A percentile compares a stretch with the other conserved stretches of the same genome.
Conservation (phyloP, 2,797 vertebrate species). For the Lophotriccus pileatus region DNA sequence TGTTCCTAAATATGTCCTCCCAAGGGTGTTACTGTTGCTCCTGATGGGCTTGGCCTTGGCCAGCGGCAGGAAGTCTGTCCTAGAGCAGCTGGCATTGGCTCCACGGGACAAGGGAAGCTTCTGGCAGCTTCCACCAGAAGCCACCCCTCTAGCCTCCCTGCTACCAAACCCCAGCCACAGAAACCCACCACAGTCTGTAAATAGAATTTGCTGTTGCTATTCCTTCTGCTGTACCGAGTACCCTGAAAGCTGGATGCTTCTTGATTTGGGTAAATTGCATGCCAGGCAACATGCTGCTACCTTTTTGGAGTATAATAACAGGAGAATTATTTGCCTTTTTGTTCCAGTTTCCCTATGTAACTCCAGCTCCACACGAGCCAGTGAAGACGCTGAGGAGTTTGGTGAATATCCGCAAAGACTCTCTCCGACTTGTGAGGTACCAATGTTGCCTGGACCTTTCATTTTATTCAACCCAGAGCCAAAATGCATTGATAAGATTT, state of each 20-base stretch:
- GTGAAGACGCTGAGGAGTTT: conserved; percentile 96
- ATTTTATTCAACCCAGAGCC: not conserved
- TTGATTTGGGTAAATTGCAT: not conserved
- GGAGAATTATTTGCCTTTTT: not conserved
- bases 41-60: no score
- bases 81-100: no score
- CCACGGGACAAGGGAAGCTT: no score
- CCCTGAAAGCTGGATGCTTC: not conserved
- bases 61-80: no score
- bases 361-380: conserved; percentile 94
- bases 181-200: not conserved
- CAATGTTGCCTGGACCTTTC: not conserved
- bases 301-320: not conserved
- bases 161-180: no score
- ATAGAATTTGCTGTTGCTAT: not conserved
- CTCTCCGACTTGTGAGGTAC: conserved; percentile 92
- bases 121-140: no score
- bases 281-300: not conserved
- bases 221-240: not conserved
- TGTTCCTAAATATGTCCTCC: no score
- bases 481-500: not conserved
- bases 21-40: no score
- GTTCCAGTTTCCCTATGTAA: conserved; percentile 93
- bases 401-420: conserved; percentile 98
- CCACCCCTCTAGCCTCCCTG: no score